phyloP scores from a whole-genome alignment of 2,888 invertebrate genomes.

The Ariolimax columbianus region DNA sequence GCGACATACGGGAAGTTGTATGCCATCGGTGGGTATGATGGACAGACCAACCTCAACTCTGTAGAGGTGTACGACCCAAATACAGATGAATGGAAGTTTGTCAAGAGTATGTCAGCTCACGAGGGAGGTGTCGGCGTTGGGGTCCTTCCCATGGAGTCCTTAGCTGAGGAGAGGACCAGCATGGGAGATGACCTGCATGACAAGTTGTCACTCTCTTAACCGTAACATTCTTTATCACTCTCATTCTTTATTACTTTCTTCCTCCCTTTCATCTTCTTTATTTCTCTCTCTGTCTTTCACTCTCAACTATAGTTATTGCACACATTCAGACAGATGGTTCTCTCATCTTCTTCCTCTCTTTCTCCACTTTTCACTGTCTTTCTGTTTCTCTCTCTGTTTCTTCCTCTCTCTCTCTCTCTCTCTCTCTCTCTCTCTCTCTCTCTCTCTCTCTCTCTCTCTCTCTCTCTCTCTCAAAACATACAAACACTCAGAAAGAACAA shows the following conservation, averaged over 20 bases:
- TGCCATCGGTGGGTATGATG: conserved; percentile 86
- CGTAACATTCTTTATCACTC: not conserved
- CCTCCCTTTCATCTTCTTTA: too few relatives aligned
- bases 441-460: conserved; percentile 1
- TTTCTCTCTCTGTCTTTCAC: conserved; percentile 27
- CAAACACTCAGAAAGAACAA: too few relatives aligned
- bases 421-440: not conserved
- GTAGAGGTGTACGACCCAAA: conserved; percentile 91
- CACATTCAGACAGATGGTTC: conserved; percentile 12
- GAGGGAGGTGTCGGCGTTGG: conserved; percentile 94
- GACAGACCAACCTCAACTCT: conserved; percentile 88
- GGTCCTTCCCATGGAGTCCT: conserved; percentile 83
- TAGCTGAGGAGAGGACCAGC: conserved; percentile 10
- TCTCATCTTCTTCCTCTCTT: too few relatives aligned
- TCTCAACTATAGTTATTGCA: conserved; percentile 29
- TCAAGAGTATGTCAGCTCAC: conserved; percentile 89
- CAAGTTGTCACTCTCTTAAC: not conserved
- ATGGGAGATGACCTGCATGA: not conserved
- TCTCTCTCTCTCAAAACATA: not conserved
- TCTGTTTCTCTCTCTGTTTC: not conserved
- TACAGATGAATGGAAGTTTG: conserved; percentile 86
- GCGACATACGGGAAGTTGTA: conserved; percentile 90
- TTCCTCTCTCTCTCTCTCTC: not conserved
- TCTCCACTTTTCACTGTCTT: not conserved
- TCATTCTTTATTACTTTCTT: too few relatives aligned